Conservation (phyloP, 2,113 vertebrate genomes). For the Calidris pugnax region DNA sequence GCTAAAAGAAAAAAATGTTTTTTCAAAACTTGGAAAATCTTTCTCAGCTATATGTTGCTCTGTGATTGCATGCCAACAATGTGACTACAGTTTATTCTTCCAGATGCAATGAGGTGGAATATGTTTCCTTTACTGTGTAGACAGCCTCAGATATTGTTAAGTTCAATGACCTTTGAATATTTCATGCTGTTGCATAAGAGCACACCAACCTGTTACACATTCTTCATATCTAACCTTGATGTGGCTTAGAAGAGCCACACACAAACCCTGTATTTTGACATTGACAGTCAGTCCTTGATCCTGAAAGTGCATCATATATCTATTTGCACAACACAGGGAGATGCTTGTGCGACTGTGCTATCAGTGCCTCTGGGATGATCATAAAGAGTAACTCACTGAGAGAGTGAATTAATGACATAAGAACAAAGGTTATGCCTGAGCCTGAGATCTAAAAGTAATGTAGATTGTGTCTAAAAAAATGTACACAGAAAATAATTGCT, state of each 20-base stretch:
- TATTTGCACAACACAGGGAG: background rate
- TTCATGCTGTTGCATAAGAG: background rate
- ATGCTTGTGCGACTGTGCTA: background rate
- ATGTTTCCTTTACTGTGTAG: background rate
- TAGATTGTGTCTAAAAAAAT: background rate
- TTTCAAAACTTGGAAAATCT: background rate
- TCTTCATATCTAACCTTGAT: background rate
- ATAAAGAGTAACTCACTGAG: background rate
- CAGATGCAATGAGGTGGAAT: background rate
- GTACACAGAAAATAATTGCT: background rate
- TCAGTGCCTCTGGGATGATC: background rate
- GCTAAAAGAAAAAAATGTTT: background rate
- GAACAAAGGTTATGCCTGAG: background rate
- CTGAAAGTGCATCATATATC: background rate
- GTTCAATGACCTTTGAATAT: background rate
- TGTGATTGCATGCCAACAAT: background rate
- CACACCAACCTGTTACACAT: background rate
- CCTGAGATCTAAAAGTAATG: background rate
- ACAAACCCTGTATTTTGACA: background rate
- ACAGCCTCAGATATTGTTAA: background rate
- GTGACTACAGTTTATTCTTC: background rate
- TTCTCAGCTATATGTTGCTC: background rate
- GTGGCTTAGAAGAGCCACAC: background rate
- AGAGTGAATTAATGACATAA: background rate
- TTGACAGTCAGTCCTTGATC: background rate